Evolutionary conservation across 2,888 invertebrate species (phyloP), one percentile per base, ranked within the genome.

Genomic region (Cheiracanthium punctorium): DNA sequence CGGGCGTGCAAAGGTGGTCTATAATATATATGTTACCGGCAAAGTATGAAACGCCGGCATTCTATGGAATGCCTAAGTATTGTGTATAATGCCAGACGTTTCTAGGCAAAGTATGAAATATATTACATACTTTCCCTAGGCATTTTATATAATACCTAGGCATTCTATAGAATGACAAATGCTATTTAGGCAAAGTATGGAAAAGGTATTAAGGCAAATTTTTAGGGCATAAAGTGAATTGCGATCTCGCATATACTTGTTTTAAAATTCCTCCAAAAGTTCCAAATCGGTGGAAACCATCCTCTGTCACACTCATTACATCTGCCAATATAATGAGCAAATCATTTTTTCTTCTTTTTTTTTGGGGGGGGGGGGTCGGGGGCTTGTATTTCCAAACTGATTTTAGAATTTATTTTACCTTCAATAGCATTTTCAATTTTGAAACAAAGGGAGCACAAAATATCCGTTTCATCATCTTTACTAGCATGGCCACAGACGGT

Each of bases 401-500:
- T 64, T 64, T 52, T 52, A 52, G 52, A 8, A 20, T 52, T 8
- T 52, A 52, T 52, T 52, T 52, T 52, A 52, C 52, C 20, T 52
- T 52, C 52, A 20, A 52, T 52, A 52, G 52, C 17, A 52, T 52
- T 52, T 52, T 52, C 52, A 52, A 17, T 52, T 52, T 52, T 52
- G 24, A 24, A n/a, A n/a, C n/a, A n/a, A n/a, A n/a, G n/a, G n/a
- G n/a, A n/a, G n/a, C n/a, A n/a, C n/a, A n/a, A n/a, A n/a, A 71
- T 37, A 72, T 2, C 0, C 72, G 28, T 32, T 73, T 52, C 73
- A 48, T 73, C 20, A 73, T 32, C 52, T 52, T n/a, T 52, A 52
- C 30, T 73, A 30, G 52, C 52, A 73, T 73, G 52, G 29, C 48
- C 52, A 52, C 32, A 48, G 52, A 73, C 28, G 30, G 48, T 73